A percentile compares a stretch with the other conserved stretches of the same genome.
Evolutionary conservation across 2,113 vertebrate species (phyloP).

Genomic region (Petroica traversi): DNA sequence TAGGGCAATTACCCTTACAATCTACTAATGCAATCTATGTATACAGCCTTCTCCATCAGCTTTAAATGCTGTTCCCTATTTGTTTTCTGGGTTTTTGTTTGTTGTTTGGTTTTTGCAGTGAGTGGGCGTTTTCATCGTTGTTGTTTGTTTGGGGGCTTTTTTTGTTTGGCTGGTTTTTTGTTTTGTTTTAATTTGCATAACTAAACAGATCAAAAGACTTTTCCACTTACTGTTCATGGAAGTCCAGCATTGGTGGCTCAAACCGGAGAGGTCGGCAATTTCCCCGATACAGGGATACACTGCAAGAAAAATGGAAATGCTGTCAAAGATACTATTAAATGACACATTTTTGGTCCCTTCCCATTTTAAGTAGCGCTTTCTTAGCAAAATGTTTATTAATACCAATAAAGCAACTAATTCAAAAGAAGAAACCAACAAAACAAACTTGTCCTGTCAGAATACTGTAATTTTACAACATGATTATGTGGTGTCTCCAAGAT

Average conservation of each 20-base stretch:
- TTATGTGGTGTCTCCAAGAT: background rate
- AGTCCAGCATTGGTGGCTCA: constrained; percentile 98
- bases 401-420: background rate
- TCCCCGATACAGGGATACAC: constrained; percentile 89
- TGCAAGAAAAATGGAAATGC: constrained; percentile 70
- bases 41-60: background rate
- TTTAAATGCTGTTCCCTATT: background rate
- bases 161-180: background rate
- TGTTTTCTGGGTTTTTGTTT: background rate
- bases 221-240: constrained; percentile 94
- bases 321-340: background rate
- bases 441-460: constrained; percentile 54
- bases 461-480: background rate
- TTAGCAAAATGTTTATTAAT: background rate
- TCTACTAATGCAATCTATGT: background rate
- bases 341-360: background rate
- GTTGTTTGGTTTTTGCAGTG: rapidly evolving
- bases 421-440: constrained; percentile 30
- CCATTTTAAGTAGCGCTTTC: background rate
- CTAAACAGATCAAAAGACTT: background rate
- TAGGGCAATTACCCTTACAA: background rate
- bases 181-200: background rate
- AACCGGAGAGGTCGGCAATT: constrained; percentile 95
- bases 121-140: background rate
- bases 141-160: background rate